Percentiles rank a stretch among this genome's conserved stretches.
These are phyloP conservation scores for Perizoma flavofasciatum DNA, from an alignment of 2,888 invertebrate species.

Conservation along the genomic window DNA sequence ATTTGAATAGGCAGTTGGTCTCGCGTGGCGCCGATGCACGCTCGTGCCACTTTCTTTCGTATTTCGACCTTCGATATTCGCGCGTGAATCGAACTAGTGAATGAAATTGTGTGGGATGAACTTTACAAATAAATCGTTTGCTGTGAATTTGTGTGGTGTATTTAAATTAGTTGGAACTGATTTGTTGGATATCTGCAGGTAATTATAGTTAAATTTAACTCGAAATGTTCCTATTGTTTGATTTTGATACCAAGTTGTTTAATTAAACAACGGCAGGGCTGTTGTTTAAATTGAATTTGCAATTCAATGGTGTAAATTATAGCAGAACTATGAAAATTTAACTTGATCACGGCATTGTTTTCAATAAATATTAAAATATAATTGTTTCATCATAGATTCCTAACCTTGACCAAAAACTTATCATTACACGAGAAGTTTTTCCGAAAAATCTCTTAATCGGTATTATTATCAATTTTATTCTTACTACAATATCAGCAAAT, in stretches of 20 bases:
- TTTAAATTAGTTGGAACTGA: constrained; percentile 15
- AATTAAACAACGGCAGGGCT: background rate
- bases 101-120: constrained; percentile 12
- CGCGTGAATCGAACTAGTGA: constrained; percentile 18
- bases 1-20: constrained; percentile 37
- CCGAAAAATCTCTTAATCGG: no score
- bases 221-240: constrained; percentile 3
- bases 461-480: no score
- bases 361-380: no score
- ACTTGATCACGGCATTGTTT: no score
- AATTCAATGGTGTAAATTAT: no score
- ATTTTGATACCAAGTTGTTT: constrained; percentile 3
- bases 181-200: constrained; percentile 15
- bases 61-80: constrained; percentile 10
- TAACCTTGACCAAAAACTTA: no score
- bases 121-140: constrained; percentile 13
- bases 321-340: background rate
- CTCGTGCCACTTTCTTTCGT: constrained; percentile 19
- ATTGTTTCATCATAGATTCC: no score
- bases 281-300: no score
- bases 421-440: no score
- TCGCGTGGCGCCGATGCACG: constrained; percentile 22
- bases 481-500: no score
- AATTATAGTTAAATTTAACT: constrained; percentile 1
- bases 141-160: constrained; percentile 24